Percentiles rank a stretch among this genome's conserved stretches.
Evolutionary conservation across 2,888 invertebrate genomes (phyloP).

Genomic region (Teinopalpus imperialis): DNA sequence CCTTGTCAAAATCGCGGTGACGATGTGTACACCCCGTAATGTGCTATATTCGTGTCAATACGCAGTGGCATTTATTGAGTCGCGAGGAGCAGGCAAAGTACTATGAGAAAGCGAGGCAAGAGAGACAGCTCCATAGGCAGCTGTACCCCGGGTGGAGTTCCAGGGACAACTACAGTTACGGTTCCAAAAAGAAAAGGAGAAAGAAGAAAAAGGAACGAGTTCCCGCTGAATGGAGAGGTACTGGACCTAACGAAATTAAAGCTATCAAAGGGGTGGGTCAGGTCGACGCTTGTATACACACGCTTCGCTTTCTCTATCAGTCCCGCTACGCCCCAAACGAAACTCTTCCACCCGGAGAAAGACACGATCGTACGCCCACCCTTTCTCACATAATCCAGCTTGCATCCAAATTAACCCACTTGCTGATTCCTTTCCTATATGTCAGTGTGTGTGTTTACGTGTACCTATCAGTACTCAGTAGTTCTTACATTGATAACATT

Average conservation of each 20-base stretch:
- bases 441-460: slow-evolving; percentile 71
- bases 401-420: slow-evolving; percentile 54
- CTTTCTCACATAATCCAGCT: slow-evolving; percentile 53
- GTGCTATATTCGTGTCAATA: slow-evolving; percentile 52
- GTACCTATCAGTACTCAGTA: no score
- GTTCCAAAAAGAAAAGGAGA: slow-evolving; percentile 99
- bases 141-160: slow-evolving; percentile 99
- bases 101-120: slow-evolving; percentile 99
- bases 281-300: slow-evolving; percentile 74
- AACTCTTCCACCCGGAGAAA: slow-evolving; percentile 40
- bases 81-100: slow-evolving; percentile 99
- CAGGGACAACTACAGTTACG: slow-evolving; percentile 99
- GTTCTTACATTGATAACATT: no score
- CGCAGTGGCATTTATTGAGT: slow-evolving; percentile 99
- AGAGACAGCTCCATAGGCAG: slow-evolving; percentile 99
- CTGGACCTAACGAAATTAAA: slow-evolving; percentile 80
- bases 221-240: slow-evolving; percentile 97
- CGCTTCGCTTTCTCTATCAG: slow-evolving; percentile 56
- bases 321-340: slow-evolving; percentile 26
- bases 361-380: slow-evolving; percentile 42
- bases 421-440: slow-evolving; percentile 37
- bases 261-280: slow-evolving; percentile 65
- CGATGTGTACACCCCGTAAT: slow-evolving; percentile 34
- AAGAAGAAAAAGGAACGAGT: slow-evolving; percentile 99
- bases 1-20: slow-evolving; percentile 15